Evolutionary conservation across 2,797 vertebrate species (phyloP).

Genomic region (Sciurus vulgaris): DNA sequence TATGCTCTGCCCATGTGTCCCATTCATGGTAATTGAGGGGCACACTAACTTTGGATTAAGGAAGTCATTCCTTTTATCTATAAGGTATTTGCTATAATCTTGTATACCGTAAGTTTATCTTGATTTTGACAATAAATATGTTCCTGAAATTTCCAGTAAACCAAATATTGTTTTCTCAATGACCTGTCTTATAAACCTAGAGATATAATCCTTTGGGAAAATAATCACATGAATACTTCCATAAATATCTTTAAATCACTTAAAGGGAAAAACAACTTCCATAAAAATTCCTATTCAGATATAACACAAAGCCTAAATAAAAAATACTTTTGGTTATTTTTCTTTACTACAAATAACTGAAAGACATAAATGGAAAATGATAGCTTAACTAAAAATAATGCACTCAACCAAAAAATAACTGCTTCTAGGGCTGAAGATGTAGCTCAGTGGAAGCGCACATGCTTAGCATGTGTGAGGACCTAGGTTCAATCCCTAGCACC

Average conservation of each 20-base stretch:
- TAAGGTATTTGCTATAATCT: slow-evolving; percentile 55
- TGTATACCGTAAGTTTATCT: neutral
- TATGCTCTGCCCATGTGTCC: slow-evolving; percentile 37
- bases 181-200: slow-evolving; percentile 8
- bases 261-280: slow-evolving; percentile 55
- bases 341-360: slow-evolving; percentile 25
- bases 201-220: slow-evolving; percentile 15
- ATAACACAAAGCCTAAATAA: slow-evolving; percentile 39
- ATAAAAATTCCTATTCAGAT: slow-evolving; percentile 41
- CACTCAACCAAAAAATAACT: neutral
- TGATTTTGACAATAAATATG: slow-evolving; percentile 47
- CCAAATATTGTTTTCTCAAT: slow-evolving; percentile 45
- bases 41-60: slow-evolving; percentile 45
- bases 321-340: slow-evolving; percentile 39
- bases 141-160: slow-evolving; percentile 38
- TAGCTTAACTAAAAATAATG: slow-evolving; percentile 35
- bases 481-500: neutral
- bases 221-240: slow-evolving; percentile 5
- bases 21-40: neutral
- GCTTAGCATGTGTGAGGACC: neutral
- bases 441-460: neutral
- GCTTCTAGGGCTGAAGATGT: neutral
- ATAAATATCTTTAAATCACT: slow-evolving; percentile 28
- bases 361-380: slow-evolving; percentile 51
- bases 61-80: neutral